Evolutionary conservation across 2,113 vertebrate species (phyloP).

Genomic region (Macroglossus sobrinus): DNA sequence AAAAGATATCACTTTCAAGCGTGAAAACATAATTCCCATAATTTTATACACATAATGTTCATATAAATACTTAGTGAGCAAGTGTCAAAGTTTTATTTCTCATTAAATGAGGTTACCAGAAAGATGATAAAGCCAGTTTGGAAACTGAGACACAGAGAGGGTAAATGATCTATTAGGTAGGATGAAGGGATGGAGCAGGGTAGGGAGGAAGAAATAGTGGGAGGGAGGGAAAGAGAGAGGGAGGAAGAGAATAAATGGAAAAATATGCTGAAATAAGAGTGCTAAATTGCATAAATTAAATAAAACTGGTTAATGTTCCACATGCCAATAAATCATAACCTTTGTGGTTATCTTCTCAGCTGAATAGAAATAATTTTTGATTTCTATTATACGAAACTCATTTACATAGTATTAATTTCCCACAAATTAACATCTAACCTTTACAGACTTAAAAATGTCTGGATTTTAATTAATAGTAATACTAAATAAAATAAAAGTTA

Average conservation of each 20-base stretch:
- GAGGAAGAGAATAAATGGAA: neutral
- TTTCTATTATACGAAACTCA: neutral
- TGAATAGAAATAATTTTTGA: conserved; percentile 36
- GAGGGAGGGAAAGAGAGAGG: neutral
- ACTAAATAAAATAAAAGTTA: neutral
- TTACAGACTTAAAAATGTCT: conserved; percentile 23
- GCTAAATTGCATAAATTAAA: neutral
- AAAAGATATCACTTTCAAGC: conserved; percentile 29
- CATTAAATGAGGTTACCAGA: neutral
- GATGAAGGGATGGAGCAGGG: neutral
- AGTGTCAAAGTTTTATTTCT: conserved; percentile 44
- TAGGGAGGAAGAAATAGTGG: too few relatives aligned
- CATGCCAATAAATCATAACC: neutral
- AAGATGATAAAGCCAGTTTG: neutral
- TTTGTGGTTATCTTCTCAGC: conserved; percentile 1
- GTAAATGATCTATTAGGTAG: neutral
- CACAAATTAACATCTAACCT: conserved; percentile 8
- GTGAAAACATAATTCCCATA: neutral
- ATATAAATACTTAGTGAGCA: neutral
- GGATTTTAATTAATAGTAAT: neutral
- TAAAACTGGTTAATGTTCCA: neutral
- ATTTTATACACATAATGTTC: conserved; percentile 11
- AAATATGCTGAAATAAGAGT: neutral
- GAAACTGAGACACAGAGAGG: conserved; percentile 1
- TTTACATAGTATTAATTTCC: neutral